Conservation (phyloP, 2,113 vertebrate genomes). For the Cyanoliseus patagonus region DNA sequence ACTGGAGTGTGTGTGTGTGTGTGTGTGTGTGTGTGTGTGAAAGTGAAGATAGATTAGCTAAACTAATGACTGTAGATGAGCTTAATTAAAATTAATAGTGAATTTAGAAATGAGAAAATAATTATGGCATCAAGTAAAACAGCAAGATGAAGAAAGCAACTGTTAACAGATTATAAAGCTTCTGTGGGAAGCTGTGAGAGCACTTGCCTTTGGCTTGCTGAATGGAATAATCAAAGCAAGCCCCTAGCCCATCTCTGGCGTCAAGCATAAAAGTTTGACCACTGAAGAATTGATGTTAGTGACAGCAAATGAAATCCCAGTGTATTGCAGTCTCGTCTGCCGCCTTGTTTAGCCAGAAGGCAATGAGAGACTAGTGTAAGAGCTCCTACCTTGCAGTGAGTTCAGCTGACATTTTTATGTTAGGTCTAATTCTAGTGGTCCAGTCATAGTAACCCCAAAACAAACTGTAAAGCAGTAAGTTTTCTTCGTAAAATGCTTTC, state of each 20-base stretch:
- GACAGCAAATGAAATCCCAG: background rate
- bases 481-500: background rate
- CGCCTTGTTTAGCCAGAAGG: background rate
- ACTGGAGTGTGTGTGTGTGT: background rate
- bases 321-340: background rate
- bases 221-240: background rate
- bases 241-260: background rate
- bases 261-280: background rate
- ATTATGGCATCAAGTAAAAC: slow-evolving; percentile 5
- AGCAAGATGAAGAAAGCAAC: slow-evolving; percentile 15
- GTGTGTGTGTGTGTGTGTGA: background rate
- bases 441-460: background rate
- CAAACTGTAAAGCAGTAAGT: background rate
- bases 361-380: accelerated
- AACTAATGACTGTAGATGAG: slow-evolving; percentile 45
- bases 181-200: background rate
- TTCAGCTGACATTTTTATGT: background rate
- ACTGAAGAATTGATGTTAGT: background rate
- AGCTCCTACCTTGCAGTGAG: background rate
- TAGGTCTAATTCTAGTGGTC: background rate
- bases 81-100: slow-evolving; percentile 65
- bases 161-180: background rate
- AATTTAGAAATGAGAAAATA: slow-evolving; percentile 54
- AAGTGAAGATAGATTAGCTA: slow-evolving; percentile 29
- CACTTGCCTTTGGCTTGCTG: background rate